Conservation (phyloP, 2,888 invertebrate genomes). For the Plagiodera versicolora region DNA sequence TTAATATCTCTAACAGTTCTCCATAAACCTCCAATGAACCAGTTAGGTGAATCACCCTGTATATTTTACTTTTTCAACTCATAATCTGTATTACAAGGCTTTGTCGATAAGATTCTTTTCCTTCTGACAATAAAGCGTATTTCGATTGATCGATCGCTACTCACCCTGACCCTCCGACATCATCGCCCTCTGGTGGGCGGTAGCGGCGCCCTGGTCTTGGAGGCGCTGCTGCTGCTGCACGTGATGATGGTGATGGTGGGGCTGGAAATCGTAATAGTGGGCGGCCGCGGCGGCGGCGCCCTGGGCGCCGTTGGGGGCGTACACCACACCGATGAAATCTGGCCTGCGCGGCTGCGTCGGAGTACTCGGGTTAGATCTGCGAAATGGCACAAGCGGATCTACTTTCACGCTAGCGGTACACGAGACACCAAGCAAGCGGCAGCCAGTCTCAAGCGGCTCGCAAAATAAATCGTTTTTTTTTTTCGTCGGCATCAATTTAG, state of each 20-base stretch:
- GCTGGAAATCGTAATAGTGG: conserved; percentile 52
- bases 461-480: too few relatives aligned
- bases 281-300: conserved; percentile 46
- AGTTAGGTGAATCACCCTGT: too few relatives aligned
- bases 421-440: neutral
- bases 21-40: too few relatives aligned
- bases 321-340: conserved; percentile 78
- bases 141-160: too few relatives aligned
- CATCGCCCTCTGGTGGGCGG: conserved; percentile 12
- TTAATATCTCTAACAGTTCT: too few relatives aligned
- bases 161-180: conserved; percentile 32
- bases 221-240: conserved; percentile 34
- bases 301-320: conserved; percentile 41
- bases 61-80: too few relatives aligned
- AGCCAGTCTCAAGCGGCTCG: too few relatives aligned
- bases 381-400: conserved; percentile 47
- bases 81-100: too few relatives aligned
- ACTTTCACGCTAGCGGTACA: conserved; percentile 38
- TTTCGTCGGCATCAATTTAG: too few relatives aligned
- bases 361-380: conserved; percentile 90
- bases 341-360: conserved; percentile 87
- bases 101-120: too few relatives aligned
- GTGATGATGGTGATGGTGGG: conserved; percentile 45
- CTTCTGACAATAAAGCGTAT: too few relatives aligned
- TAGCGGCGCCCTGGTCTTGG: conserved; percentile 1